These are phyloP conservation scores for Noctuana brunneofusca DNA, from an alignment of 2,888 invertebrate genomes.

Conservation along the genomic window DNA sequence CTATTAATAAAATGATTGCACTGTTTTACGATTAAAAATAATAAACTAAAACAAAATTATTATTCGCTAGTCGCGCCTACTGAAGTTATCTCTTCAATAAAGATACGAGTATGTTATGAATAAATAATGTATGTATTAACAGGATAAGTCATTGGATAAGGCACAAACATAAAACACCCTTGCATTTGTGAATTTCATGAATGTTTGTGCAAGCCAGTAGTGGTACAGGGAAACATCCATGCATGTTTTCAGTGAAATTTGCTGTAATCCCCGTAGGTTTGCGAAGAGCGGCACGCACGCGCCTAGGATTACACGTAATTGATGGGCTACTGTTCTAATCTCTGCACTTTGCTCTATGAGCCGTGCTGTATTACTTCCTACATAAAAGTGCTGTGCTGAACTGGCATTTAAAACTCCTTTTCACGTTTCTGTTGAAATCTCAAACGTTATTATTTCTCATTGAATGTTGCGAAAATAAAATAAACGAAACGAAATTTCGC, in stretches of 20 bases:
- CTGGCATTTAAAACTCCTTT: neutral
- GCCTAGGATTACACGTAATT: constrained; percentile 77
- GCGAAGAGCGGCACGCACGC: constrained; percentile 70
- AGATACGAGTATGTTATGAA: no score
- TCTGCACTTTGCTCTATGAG: constrained; percentile 69
- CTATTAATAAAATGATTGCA: no score
- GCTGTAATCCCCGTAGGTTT: constrained; percentile 76
- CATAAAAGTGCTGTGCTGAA: constrained; percentile 1
- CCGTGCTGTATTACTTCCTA: constrained; percentile 27
- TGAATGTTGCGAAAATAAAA: neutral
- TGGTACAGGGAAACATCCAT: constrained; percentile 32
- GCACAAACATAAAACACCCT: neutral
- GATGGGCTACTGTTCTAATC: constrained; percentile 77
- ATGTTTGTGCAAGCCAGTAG: constrained; percentile 12
- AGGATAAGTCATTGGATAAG: neutral
- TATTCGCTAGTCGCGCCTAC: no score
- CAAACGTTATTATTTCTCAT: neutral
- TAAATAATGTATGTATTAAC: no score
- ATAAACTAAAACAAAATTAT: no score
- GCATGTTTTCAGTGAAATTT: constrained; percentile 57
- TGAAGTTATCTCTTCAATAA: no score
- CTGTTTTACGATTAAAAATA: no score
- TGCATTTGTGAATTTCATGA: constrained; percentile 6
- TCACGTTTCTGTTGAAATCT: neutral
- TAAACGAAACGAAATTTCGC: neutral